Conservation (phyloP, 2,797 vertebrate genomes). For the Sebastes jordani region DNA sequence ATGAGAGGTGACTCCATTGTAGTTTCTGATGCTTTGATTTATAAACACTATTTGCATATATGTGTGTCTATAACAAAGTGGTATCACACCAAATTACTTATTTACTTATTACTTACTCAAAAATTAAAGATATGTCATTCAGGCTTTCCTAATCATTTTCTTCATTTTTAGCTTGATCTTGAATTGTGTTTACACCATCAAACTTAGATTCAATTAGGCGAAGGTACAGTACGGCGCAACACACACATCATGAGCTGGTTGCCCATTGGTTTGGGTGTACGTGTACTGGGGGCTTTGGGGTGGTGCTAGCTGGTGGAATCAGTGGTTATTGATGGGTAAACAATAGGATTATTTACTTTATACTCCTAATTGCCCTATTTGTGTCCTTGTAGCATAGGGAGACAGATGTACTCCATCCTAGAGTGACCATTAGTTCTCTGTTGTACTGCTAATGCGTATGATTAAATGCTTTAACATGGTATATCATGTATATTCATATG, state of each 20-base stretch:
- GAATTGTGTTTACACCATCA: background rate
- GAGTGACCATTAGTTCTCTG: background rate
- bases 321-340: conserved; percentile 43
- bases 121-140: background rate
- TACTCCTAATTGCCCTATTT: conserved; percentile 50
- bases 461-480: background rate
- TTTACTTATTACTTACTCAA: background rate
- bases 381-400: background rate
- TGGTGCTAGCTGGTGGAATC: conserved; percentile 17
- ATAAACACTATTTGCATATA: background rate
- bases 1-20: background rate
- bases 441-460: background rate
- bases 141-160: background rate
- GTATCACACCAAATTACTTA: background rate
- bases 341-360: conserved; percentile 44
- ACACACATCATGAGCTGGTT: background rate
- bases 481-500: background rate
- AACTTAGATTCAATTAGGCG: background rate
- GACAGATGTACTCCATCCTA: background rate
- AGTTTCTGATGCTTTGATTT: background rate
- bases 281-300: background rate
- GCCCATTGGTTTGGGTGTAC: background rate
- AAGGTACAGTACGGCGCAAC: background rate
- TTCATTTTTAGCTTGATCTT: background rate
- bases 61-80: background rate